A percentile compares a stretch with the other conserved stretches of the same genome.
phyloP scores from a whole-genome alignment of 2,888 invertebrate species.

The Eupithecia tripunctaria region DNA sequence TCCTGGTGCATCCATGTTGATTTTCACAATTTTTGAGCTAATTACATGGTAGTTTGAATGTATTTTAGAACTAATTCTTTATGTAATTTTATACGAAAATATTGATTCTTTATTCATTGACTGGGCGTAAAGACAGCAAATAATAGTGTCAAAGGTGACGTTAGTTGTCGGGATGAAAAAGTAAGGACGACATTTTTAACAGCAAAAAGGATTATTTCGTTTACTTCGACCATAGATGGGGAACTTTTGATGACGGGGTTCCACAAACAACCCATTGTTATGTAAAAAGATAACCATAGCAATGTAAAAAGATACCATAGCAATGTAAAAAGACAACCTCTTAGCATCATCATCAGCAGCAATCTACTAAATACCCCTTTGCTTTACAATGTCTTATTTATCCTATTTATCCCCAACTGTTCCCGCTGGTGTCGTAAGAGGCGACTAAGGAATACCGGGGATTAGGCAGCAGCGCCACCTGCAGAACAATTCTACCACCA shows the following conservation, averaged over 20 bases:
- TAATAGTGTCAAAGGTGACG: neutral
- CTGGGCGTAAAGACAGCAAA: neutral
- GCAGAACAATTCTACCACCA: too few relatives aligned
- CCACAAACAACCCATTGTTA: too few relatives aligned
- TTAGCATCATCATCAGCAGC: too few relatives aligned
- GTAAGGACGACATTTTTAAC: neutral
- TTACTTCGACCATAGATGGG: neutral
- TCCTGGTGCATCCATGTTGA: constrained; percentile 27
- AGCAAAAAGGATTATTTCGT: neutral
- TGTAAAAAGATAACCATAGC: too few relatives aligned
- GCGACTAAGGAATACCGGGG: too few relatives aligned
- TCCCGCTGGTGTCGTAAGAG: too few relatives aligned
- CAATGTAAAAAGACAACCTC: too few relatives aligned
- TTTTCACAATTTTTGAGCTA: constrained; percentile 1
- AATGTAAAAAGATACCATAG: too few relatives aligned
- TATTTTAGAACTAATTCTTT: constrained; percentile 12
- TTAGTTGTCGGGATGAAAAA: neutral
- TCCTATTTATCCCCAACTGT: too few relatives aligned
- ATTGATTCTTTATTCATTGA: constrained; percentile 5
- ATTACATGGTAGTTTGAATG: constrained; percentile 31
- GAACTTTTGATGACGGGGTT: neutral
- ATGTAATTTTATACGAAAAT: constrained; percentile 1
- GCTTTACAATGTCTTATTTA: too few relatives aligned
- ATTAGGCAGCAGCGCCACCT: too few relatives aligned
- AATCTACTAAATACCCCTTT: too few relatives aligned